Evolutionary conservation across 2,797 vertebrate species (phyloP), one percentile per base, ranked within the genome.

Genomic region (Sebastes trivittatus): DNA sequence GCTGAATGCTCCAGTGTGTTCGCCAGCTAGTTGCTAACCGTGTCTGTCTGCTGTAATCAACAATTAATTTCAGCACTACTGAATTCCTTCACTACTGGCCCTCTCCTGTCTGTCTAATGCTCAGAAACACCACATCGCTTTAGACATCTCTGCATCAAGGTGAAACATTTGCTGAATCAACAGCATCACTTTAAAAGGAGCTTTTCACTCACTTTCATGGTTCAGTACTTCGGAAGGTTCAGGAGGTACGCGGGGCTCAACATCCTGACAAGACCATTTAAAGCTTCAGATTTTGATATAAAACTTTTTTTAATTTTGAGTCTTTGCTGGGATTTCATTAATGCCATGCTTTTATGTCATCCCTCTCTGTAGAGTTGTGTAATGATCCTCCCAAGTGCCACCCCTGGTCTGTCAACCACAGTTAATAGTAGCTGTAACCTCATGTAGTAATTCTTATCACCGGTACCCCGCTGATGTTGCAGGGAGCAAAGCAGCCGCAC

Each of bases 341-440:
- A 68, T 52, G 60, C 62, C 52, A 25, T 32, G 7, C 25, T n/a
- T 76, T 5, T 11, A 23, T 71, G 65, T 66, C 74, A 68, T 36
- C 14, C 38, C 63, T 65, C 20, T 56, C 14, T 42, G 42, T 20
- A 52, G 55, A 70, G 20, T 13, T 68, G 18, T 59, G 66, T 64
- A 77, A 60, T 62, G 70, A 75, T 67, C 69, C 22, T 71, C 36
- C 60, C 29, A 32, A 18, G 67, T 64, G 34, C 56, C 73, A 22
- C 25, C 55, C 64, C 63, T 63, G 71, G 38, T 79, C 84, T 78
- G 75, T 87, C 83, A 80, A 23, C 59, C 80, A 62, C 77, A 83
- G 56, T 85, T 84, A 86, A 85, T 77, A 77, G 75, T 65, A 54
- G 66, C 75, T 88, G 61, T 81, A 75, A 81, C 65, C 78, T 76